Evolutionary conservation across 2,797 vertebrate genomes (phyloP), one percentile per base, ranked within the genome.

Genomic region (Microchirus variegatus): DNA sequence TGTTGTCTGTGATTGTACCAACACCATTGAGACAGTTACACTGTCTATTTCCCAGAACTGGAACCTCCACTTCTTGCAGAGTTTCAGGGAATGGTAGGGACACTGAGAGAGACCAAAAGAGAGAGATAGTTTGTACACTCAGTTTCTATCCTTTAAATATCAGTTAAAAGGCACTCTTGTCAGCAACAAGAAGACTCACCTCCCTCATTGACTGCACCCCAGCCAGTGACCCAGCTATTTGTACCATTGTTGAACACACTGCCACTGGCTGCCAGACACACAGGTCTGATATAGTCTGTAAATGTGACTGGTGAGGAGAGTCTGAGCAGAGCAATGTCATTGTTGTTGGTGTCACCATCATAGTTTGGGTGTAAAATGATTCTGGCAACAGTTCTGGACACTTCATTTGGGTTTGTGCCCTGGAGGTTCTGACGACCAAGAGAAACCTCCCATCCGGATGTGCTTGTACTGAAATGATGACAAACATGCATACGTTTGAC

Each of bases 251-350:
- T 63, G 68, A 92, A 89, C 56, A 63, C 63, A 63, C 89, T 90
- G 26, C 17, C 57, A 57, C 42, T 53, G 1, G 70, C 87, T 78
- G 94, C 93, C 64, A 95, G 85, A 80, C 93, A 95, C 63, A 94
- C 86, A 2, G 94, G 94, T 47, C 83, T 86, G 75, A 94, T 87
- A 59, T 75, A 81, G 60, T 91, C 83, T 31, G 89, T 90, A 78
- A 92, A 94, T 4, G 0, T 15, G 38, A 94, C 67, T 0, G 91
- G 58, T 10, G 1, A 44, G 0, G 48, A 78, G 52, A 95, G 86
- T 65, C 15, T 88, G 59, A 91, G 53, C 57, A 91, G 76, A 72
- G 86, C 83, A 0, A 92, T 84, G 67, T 92, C 87, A 0, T 89
- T 90, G 57, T 90, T 2, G 1, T 4, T 2, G 11, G 59, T 66